Base-by-base conservation (phyloP, 1,140 invertebrate genomes). In the Venustaconcha ellipsiformis region DNA sequence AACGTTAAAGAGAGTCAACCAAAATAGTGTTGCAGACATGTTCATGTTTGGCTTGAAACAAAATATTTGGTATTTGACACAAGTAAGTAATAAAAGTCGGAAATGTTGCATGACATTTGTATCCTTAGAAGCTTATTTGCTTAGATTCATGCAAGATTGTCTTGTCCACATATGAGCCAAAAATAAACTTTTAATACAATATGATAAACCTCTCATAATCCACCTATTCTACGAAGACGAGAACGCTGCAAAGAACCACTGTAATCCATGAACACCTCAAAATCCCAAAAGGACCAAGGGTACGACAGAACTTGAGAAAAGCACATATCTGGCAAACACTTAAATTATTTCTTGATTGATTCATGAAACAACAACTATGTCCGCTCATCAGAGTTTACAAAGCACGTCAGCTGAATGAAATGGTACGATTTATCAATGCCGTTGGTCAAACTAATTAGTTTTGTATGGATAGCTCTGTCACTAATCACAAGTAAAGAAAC, bases 81-180 rank as follows among this genome's bases (percentile, higher is more conserved):
- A 37, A 37, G 37, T 37, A 37, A 37, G 37, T 37, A 75, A 72
- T 15, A 82, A 62, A 14, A 65, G 71, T 0, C 74, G 63, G 18
- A 82, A 6, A 37, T 75, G 63, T 14, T 13, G n/a, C 78, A 82
- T 79, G 6, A 82, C 20, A 14, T 20, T 6, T n/a, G 30, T 56
- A 57, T 77, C 56, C 64, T 69, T 74, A 23, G 48, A 71, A 17
- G 74, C 57, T 17, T 71, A 66, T 56, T 70, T 75, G 58, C 79
- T 79, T 13, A 80, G 77, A 17, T 78, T 0, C 80, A 69, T 13
- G 78, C 65, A 26, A 23, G 4, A 68, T 79, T 82, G 60, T 82
- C 37, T 26, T 26, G 26, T 26, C 26, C 26, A 26, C 26, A 26
- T 26, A 26, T 26, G 26, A 26, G 2, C 37, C 37, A 5, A 37